These are phyloP conservation scores for Scleropages formosus DNA, from an alignment of 2,797 vertebrate species.

Conservation along the genomic window DNA sequence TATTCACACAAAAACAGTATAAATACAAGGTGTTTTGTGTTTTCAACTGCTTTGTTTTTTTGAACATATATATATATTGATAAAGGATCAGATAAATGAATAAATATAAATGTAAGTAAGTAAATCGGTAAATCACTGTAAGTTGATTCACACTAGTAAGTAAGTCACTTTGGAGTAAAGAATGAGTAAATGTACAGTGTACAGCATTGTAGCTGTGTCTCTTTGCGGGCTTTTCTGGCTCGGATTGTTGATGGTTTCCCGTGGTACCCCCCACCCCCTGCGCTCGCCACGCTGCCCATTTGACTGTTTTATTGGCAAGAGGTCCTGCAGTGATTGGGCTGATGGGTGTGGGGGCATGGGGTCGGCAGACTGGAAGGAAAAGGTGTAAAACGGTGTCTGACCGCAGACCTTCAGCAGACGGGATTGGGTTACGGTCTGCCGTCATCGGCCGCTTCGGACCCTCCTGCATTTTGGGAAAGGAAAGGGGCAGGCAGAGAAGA, in stretches of 20 bases:
- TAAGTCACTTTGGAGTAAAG: too few relatives aligned
- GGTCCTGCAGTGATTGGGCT: not conserved
- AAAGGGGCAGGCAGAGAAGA: not conserved
- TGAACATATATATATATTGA: too few relatives aligned
- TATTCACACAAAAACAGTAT: too few relatives aligned
- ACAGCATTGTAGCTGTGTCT: not conserved
- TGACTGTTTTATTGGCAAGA: slow-evolving; percentile 39
- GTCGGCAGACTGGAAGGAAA: slow-evolving; percentile 42
- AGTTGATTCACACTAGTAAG: too few relatives aligned
- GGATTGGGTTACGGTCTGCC: slow-evolving; percentile 33
- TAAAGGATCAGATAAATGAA: too few relatives aligned
- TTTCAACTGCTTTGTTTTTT: too few relatives aligned
- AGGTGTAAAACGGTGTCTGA: slow-evolving; percentile 70
- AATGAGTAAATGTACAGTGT: too few relatives aligned
- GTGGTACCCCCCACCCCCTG: slow-evolving; percentile 27
- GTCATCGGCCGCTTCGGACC: not conserved
- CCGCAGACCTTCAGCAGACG: slow-evolving; percentile 45
- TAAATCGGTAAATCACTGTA: too few relatives aligned
- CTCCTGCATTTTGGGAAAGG: not conserved
- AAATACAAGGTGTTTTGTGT: too few relatives aligned
- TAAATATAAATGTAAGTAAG: too few relatives aligned
- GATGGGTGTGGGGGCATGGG: slow-evolving; percentile 44
- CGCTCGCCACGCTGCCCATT: slow-evolving; percentile 36
- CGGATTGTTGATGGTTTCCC: slow-evolving; percentile 31
- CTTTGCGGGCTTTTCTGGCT: not conserved